Evolutionary conservation across 2,113 vertebrate genomes (phyloP).

Genomic region (Phrynosoma platyrhinos): DNA sequence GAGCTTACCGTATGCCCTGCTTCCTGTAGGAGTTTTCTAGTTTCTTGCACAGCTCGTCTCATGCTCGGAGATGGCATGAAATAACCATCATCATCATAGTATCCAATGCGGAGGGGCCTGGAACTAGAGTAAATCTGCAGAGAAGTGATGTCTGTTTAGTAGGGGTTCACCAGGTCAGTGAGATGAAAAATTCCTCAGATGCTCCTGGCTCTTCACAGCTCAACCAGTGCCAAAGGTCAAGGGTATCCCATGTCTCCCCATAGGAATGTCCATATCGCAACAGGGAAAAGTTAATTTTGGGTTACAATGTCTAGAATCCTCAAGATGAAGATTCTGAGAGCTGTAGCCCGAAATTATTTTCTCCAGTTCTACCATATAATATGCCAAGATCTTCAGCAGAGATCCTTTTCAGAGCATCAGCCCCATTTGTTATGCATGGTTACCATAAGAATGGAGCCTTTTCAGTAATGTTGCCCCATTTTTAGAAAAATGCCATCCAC

Average conservation of each 20-base stretch:
- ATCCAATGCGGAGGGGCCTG: conserved; percentile 82
- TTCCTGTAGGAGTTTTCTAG: conserved; percentile 83
- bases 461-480: no score
- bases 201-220: not conserved
- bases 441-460: no score
- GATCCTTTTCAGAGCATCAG: no score
- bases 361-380: no score
- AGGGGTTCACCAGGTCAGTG: not conserved
- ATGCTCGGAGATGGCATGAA: conserved; percentile 81
- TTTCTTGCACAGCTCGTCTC: conserved; percentile 82
- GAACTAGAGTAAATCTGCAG: conserved; percentile 82
- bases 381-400: no score
- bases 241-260: not conserved
- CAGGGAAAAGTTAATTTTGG: no score
- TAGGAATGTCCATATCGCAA: not conserved
- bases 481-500: no score
- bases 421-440: no score
- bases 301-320: no score
- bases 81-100: conserved; percentile 82
- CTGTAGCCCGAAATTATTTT: no score
- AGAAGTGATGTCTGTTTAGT: not conserved
- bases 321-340: no score
- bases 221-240: not conserved
- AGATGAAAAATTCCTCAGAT: not conserved
- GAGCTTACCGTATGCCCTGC: conserved; percentile 87